Evolutionary conservation across 2,797 vertebrate species (phyloP).

Genomic region (Arremon brunneinucha): DNA sequence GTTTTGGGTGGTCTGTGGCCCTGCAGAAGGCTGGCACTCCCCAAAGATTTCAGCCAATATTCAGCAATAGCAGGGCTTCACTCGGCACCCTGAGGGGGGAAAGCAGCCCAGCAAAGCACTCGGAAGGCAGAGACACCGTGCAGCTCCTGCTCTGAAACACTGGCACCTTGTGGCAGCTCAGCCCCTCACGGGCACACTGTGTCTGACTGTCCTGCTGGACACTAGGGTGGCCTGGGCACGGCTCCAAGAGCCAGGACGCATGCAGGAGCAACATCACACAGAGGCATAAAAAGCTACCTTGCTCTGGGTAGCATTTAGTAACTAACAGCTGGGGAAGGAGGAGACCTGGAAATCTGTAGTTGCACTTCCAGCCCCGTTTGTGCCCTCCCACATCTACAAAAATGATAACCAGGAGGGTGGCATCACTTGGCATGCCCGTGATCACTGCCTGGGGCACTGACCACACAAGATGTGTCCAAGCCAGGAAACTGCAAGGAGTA

Average conservation of each 20-base stretch:
- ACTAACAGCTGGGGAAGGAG: neutral
- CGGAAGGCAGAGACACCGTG: accelerated
- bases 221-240: accelerated
- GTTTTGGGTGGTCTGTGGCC: neutral
- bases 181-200: accelerated
- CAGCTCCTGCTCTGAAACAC: constrained; percentile 27
- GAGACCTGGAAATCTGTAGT: neutral
- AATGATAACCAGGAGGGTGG: neutral
- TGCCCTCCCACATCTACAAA: neutral
- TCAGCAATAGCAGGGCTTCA: neutral
- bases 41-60: neutral
- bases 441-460: neutral
- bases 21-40: neutral
- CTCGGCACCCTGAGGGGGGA: accelerated
- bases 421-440: neutral
- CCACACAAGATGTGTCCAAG: no score
- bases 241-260: neutral
- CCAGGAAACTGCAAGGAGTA: neutral
- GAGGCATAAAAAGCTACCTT: accelerated
- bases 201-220: neutral
- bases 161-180: constrained; percentile 46
- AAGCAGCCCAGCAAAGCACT: neutral
- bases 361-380: neutral
- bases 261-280: neutral
- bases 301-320: neutral